phyloP scores from a whole-genome alignment of 2,888 invertebrate species.

The Colostygia pectinataria region DNA sequence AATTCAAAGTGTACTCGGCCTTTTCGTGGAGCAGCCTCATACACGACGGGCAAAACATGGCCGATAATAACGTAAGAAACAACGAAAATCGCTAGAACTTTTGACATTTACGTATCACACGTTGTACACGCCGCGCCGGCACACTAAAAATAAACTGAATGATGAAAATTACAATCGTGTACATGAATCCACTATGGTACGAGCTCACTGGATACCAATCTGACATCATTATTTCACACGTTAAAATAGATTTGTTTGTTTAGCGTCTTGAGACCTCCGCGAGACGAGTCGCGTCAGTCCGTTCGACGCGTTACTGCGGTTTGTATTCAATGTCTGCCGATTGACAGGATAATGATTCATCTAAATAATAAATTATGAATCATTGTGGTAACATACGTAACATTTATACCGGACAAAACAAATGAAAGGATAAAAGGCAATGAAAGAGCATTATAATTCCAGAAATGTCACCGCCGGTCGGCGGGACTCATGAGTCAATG shows the following conservation, averaged over 20 bases:
- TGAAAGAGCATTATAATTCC: constrained; percentile 58
- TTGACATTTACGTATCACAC: constrained; percentile 78
- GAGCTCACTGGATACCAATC: constrained; percentile 70
- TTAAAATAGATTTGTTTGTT: constrained; percentile 76
- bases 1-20: constrained; percentile 69
- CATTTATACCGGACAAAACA: constrained; percentile 46
- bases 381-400: constrained; percentile 54
- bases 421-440: constrained; percentile 44
- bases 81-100: constrained; percentile 60
- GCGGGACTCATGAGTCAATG: constrained; percentile 50
- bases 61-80: constrained; percentile 43
- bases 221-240: constrained; percentile 80
- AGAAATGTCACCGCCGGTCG: constrained; percentile 43
- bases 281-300: constrained; percentile 55
- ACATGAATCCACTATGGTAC: constrained; percentile 69
- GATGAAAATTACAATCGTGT: constrained; percentile 77
- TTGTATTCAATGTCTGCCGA: constrained; percentile 69
- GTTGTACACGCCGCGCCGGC: constrained; percentile 71
- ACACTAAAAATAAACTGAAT: constrained; percentile 78
- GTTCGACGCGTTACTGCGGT: constrained; percentile 64
- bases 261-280: constrained; percentile 58
- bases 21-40: constrained; percentile 69
- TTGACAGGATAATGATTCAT: constrained; percentile 71
- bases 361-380: constrained; percentile 70
- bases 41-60: constrained; percentile 68